Evolutionary conservation across 2,113 vertebrate species (phyloP).

Genomic region (Pleuronectes platessa): DNA sequence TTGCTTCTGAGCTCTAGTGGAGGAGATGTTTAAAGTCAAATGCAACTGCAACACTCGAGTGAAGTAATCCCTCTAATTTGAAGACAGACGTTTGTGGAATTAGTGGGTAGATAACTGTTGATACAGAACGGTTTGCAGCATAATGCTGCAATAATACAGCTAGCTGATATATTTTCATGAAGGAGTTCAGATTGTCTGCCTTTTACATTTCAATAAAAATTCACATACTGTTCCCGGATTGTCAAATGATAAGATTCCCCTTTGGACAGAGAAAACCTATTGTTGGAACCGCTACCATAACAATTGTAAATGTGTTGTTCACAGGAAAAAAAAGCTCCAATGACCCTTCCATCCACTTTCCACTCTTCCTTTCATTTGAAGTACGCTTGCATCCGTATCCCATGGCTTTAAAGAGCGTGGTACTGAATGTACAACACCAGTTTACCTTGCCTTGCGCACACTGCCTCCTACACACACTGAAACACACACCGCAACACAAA

Average conservation of each 20-base stretch:
- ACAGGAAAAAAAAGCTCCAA: background rate
- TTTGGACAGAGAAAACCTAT: background rate
- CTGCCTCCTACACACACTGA: too few species aligned
- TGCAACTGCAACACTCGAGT: too few species aligned
- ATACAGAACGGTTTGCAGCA: background rate
- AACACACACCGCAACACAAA: conserved; percentile 12
- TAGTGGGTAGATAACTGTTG: background rate
- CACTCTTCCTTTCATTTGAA: background rate
- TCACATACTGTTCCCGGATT: too few species aligned
- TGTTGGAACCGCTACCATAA: background rate
- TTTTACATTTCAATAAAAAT: background rate
- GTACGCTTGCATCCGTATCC: background rate
- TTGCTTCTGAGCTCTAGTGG: too few species aligned
- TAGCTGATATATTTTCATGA: conserved; percentile 3
- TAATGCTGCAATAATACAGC: background rate
- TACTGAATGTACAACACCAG: background rate
- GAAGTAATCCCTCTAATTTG: too few species aligned
- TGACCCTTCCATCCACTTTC: background rate
- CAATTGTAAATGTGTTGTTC: background rate
- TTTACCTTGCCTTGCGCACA: too few species aligned
- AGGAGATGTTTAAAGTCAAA: too few species aligned
- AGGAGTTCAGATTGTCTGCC: background rate
- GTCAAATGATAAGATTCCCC: background rate
- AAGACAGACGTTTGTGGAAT: background rate
- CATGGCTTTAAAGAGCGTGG: background rate